Conservation (phyloP, 2,797 vertebrate species). For the Sylvia borin region DNA sequence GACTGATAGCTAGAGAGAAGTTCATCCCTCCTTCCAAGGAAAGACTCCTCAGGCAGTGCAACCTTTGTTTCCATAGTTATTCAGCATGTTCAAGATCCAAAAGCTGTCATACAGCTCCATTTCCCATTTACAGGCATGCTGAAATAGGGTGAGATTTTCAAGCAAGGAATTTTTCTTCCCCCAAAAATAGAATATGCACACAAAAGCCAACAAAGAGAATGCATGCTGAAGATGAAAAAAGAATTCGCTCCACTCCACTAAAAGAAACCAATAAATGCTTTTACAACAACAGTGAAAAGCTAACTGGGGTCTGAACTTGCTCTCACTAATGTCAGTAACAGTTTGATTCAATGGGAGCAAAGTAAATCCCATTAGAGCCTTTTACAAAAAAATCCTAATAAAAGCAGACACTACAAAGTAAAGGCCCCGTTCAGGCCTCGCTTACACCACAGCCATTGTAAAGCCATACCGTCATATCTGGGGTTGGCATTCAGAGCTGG, state of each 20-base stretch:
- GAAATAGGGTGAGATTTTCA: constrained; percentile 19
- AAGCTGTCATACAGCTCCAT: background rate
- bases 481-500: background rate
- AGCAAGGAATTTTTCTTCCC: background rate
- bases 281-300: constrained; percentile 38
- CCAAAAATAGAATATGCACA: background rate
- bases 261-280: constrained; percentile 44
- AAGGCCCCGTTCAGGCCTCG: background rate
- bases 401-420: constrained; percentile 49
- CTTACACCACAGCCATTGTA: background rate
- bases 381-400: constrained; percentile 53
- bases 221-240: background rate
- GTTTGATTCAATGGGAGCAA: constrained; percentile 52
- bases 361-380: constrained; percentile 61
- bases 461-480: background rate
- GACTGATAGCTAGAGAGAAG: background rate
- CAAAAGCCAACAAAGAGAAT: constrained; percentile 10
- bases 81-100: background rate
- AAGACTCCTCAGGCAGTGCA: background rate
- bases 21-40: background rate
- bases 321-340: constrained; percentile 52
- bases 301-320: constrained; percentile 36
- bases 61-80: constrained; percentile 6
- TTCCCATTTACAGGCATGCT: background rate
- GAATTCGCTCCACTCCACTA: constrained; percentile 2